Conservation (phyloP, 2,797 vertebrate species). For the Tiaroga cobitis region DNA sequence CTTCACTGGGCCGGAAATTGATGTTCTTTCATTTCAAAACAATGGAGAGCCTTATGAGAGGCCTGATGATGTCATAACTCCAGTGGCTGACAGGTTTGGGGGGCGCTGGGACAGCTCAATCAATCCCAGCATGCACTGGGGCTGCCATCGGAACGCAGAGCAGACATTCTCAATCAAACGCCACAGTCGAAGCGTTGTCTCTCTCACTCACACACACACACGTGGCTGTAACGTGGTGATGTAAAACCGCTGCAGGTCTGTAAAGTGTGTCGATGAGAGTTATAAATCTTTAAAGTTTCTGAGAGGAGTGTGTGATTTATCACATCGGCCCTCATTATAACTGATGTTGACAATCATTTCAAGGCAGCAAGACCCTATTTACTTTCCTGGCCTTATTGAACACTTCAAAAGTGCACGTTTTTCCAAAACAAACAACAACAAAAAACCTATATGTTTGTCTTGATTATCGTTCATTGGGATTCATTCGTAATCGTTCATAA, state of each 20-base stretch:
- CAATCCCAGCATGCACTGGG: constrained; percentile 62
- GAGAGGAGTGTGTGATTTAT: constrained; percentile 34
- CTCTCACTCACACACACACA: neutral
- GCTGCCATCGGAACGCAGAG: constrained; percentile 54
- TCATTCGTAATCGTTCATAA: no score
- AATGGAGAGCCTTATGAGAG: constrained; percentile 78
- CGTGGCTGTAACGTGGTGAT: neutral
- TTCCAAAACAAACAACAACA: neutral
- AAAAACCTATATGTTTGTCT: neutral
- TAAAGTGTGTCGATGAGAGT: neutral
- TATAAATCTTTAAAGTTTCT: neutral
- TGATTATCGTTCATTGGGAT: no score
- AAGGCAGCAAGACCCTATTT: constrained; percentile 54
- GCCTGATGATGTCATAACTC: constrained; percentile 79
- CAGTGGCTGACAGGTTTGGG: constrained; percentile 67
- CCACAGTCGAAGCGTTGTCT: neutral
- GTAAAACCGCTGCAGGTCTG: constrained; percentile 25
- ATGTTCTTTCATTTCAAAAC: constrained; percentile 82
- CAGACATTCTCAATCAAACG: constrained; percentile 67
- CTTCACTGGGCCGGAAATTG: constrained; percentile 72
- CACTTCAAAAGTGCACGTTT: neutral
- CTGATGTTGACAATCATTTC: constrained; percentile 56
- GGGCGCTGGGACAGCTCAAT: constrained; percentile 70
- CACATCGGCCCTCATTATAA: constrained; percentile 47
- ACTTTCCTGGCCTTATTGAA: neutral